A percentile compares a stretch with the other conserved stretches of the same genome.
phyloP scores from a whole-genome alignment of 2,888 invertebrate species.

The Pristionchus japonicus region DNA sequence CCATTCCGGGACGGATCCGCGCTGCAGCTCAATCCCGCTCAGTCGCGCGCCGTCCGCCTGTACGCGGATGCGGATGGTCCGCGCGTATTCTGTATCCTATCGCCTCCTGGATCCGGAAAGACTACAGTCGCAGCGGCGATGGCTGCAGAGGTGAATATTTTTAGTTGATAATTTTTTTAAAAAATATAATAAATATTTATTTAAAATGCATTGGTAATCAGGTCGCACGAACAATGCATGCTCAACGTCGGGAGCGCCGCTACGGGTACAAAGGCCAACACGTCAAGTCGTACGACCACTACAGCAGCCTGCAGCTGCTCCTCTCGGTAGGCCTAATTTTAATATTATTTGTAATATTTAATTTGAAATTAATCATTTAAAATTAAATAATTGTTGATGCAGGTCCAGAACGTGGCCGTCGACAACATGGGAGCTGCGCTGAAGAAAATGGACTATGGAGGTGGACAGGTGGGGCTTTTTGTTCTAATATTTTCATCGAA shows the following conservation, averaged over 20 bases:
- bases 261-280: background rate
- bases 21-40: background rate
- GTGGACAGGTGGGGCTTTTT: background rate
- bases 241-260: background rate
- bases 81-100: constrained; percentile 13
- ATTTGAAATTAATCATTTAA: too few relatives aligned
- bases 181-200: too few relatives aligned
- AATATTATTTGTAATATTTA: too few relatives aligned
- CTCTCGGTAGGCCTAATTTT: background rate
- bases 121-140: background rate
- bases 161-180: background rate
- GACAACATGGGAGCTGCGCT: constrained; percentile 19
- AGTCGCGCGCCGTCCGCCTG: background rate
- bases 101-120: constrained; percentile 19
- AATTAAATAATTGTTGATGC: background rate
- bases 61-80: background rate
- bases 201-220: background rate
- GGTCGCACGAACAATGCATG: background rate
- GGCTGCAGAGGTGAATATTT: background rate
- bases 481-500: background rate
- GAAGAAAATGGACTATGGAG: background rate
- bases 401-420: constrained; percentile 2
- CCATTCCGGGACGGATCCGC: background rate
- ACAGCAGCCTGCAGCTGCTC: background rate
- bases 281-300: background rate